Conservation (phyloP, 2,888 invertebrate genomes). For the Ctenicera cuprea region DNA sequence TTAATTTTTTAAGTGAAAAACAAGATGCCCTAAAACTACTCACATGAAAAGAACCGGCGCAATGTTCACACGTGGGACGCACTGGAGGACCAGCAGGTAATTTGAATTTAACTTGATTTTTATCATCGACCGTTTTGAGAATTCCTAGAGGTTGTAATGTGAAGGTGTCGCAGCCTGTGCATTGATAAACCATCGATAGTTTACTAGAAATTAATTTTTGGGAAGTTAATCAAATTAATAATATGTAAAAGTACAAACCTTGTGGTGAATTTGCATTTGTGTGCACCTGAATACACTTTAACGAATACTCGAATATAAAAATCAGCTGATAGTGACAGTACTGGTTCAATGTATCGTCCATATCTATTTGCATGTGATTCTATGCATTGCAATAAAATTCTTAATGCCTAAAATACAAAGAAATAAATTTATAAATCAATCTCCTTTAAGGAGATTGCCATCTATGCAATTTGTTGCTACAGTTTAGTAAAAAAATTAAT, state of each 20-base stretch:
- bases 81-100: constrained; percentile 84
- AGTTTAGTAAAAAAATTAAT: no score
- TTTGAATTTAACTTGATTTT: constrained; percentile 77
- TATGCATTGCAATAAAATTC: constrained; percentile 93
- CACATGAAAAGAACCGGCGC: constrained; percentile 85
- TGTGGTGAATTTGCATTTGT: constrained; percentile 89
- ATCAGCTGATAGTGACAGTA: constrained; percentile 94
- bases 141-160: constrained; percentile 86
- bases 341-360: constrained; percentile 92
- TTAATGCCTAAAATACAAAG: constrained; percentile 81
- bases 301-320: constrained; percentile 98
- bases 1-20: constrained; percentile 51
- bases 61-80: constrained; percentile 82
- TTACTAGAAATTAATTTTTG: constrained; percentile 77
- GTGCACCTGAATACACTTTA: constrained; percentile 85
- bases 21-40: constrained; percentile 62
- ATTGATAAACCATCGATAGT: constrained; percentile 91
- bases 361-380: constrained; percentile 95
- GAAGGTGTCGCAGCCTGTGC: constrained; percentile 91
- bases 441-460: no score
- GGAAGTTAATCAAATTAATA: not conserved
- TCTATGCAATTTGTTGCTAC: no score
- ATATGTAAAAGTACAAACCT: constrained; percentile 71
- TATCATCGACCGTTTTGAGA: constrained; percentile 76
- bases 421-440: constrained; percentile 33